Evolutionary conservation across 2,797 vertebrate species (phyloP), one percentile per base, ranked within the genome.

Genomic region (Prunella strophiata): DNA sequence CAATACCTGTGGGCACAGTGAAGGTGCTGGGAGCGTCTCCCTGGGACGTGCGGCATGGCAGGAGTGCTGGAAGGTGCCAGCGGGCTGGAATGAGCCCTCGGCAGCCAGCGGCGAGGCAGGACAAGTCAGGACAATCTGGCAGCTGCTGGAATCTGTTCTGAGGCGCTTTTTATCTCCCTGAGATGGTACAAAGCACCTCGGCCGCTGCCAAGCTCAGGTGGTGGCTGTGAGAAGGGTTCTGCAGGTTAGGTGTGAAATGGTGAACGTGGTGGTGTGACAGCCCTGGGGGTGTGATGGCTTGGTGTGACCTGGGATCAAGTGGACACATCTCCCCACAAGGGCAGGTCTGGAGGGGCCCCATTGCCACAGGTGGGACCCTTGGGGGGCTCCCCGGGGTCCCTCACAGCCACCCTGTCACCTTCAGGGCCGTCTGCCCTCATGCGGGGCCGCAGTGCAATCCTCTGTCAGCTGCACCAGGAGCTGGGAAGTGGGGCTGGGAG

Each of bases 221-320:
- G 15, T 10, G 42, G 79, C 40, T 0, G 1, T 2, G 6, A 21
- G 50, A 27, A 59, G 17, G 29, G 6, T 14, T 42, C 54, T 30
- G 59, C 40, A 42, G 70, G 29, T 22, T 2, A 3, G 51, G 17
- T 38, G 70, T 22, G 57, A 52, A 19, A 17, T 2, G 45, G 12
- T 47, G 72, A 40, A 9, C 10, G 1, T 0, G 45, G 20, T 1
- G 0, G 9, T 1, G 5, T 2, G 8, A 36, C 4, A n/a, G 2
- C 16, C 20, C 26, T 23, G 2, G 4, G 9, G 9, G 9, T 16
- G 4, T 2, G 2, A 63, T 18, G 55, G 30, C 14, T 50, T 1
- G 20, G 32, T 38, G 71, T 62, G 52, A 30, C 38, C 3, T 29
- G 47, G 21, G 8, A 54, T 2, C 13, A 45, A 45, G 38, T 8